Evolutionary conservation across 2,888 invertebrate genomes (phyloP).

Genomic region (Biston stratarius): DNA sequence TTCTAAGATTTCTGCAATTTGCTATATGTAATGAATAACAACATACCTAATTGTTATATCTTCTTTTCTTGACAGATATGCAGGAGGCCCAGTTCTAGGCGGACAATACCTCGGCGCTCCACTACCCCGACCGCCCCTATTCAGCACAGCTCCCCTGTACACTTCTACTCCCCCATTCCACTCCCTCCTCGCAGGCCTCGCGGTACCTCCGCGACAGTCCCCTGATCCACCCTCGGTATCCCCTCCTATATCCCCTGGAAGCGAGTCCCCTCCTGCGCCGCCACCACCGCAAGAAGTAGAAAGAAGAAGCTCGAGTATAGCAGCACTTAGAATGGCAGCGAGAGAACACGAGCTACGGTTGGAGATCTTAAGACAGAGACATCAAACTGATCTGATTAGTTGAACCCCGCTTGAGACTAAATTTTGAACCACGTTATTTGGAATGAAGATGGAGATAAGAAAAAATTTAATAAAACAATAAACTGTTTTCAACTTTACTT

Average conservation of each 20-base stretch:
- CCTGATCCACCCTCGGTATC: slow-evolving; percentile 82
- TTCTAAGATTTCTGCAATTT: too few species aligned
- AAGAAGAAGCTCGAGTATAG: slow-evolving; percentile 94
- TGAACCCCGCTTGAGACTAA: slow-evolving; percentile 69
- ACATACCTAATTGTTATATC: neutral
- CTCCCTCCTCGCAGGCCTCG: slow-evolving; percentile 76
- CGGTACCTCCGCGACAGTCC: slow-evolving; percentile 80
- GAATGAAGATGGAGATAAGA: neutral
- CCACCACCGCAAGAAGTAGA: slow-evolving; percentile 90
- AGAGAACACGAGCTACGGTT: slow-evolving; percentile 95
- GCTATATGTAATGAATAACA: too few species aligned
- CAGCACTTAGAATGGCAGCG: slow-evolving; percentile 94
- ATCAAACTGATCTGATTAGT: slow-evolving; percentile 92
- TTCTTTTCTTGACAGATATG: slow-evolving; percentile 65
- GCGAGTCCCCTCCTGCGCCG: slow-evolving; percentile 81
- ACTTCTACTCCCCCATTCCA: slow-evolving; percentile 84
- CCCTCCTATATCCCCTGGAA: slow-evolving; percentile 84
- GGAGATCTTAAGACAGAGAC: slow-evolving; percentile 93
- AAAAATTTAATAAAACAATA: neutral
- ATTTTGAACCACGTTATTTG: neutral
- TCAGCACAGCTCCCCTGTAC: slow-evolving; percentile 88
- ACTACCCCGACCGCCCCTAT: slow-evolving; percentile 80
- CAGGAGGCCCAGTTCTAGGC: slow-evolving; percentile 71
- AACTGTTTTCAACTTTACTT: neutral
- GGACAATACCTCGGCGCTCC: slow-evolving; percentile 84